Evolutionary conservation across 1,140 invertebrate genomes (phyloP), one percentile per base, ranked within the genome.

Genomic region (Acromyrmex echinatior): DNA sequence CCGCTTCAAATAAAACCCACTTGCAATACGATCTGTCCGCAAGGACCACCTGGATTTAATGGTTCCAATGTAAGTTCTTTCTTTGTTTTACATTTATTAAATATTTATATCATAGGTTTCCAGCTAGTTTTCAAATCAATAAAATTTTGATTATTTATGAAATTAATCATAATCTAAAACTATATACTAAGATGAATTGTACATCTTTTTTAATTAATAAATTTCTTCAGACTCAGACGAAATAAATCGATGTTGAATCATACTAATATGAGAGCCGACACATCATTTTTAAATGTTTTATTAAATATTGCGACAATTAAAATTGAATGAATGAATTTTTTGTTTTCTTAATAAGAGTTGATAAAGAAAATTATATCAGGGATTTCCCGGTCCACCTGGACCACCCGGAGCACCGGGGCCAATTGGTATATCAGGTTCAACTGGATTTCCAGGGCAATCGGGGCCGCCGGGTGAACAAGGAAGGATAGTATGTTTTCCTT

Each of bases 31-130:
- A 91, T 95, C 10, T 97, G 97, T 93, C 97, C 97, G 18, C 94
- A 94, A 90, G 97, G 97, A 60, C 96, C 96, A 10, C 96, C 96
- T 5, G 97, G 97, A 71, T 93, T 95, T 62, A 97, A 97, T 92
- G 96, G 97, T 76, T 96, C 92, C 65, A 28, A 90, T n/a, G 92
- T 93, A 58, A 90, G 92, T 92, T 5, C 12, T 45, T 45, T 7
- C 35, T 14, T 45, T 56, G 18, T 21, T 62, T 70, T 86, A 68
- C 60, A 68, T 65, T 39, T 66, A 1, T 35, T 56, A 80, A 35
- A 35, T 66, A 66, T 51, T 28, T 63, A 2, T 80, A 63, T 45
- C n/a, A 63, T n/a, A 31, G 31, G 1, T 49, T 65, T 65, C 49
- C 4, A 60, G 18, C 31, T 35, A 6, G 5, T 35, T 35, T 35